Evolutionary conservation across 2,113 vertebrate species (phyloP).

Genomic region (Microtus pennsylvanicus): DNA sequence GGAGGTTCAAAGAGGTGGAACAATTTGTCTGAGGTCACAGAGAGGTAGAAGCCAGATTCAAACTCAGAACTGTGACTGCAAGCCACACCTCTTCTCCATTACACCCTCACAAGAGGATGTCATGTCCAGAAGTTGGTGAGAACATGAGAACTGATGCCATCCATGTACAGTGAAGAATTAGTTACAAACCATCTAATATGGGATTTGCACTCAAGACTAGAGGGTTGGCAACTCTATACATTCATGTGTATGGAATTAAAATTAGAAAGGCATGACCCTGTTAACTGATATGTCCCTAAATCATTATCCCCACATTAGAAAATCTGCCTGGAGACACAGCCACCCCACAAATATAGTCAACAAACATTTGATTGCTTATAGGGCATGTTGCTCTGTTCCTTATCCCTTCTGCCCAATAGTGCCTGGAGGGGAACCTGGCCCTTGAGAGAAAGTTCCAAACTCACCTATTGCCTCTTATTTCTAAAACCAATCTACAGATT

Average conservation of each 20-base stretch:
- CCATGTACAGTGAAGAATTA: background rate
- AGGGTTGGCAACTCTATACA: background rate
- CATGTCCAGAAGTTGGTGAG: background rate
- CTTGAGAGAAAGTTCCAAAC: background rate
- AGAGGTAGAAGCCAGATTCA: constrained; percentile 43
- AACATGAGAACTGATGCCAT: background rate
- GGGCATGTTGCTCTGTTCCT: background rate
- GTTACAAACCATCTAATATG: constrained; percentile 34
- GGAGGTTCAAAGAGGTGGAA: constrained; percentile 27
- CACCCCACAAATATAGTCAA: background rate
- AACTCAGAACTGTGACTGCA: constrained; percentile 22
- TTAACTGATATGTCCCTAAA: constrained; percentile 16
- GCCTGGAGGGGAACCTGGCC: background rate
- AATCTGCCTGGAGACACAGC: background rate
- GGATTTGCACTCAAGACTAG: background rate
- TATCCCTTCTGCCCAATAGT: background rate
- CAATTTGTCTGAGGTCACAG: constrained; percentile 16
- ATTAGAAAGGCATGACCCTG: background rate
- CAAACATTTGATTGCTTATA: background rate
- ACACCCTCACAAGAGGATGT: background rate
- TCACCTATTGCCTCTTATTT: background rate
- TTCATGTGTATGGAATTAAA: background rate
- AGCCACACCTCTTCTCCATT: background rate
- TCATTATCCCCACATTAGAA: background rate
- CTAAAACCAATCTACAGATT: background rate